Evolutionary conservation across 2,888 invertebrate genomes (phyloP).

Genomic region (Palloptera scutellata): DNA sequence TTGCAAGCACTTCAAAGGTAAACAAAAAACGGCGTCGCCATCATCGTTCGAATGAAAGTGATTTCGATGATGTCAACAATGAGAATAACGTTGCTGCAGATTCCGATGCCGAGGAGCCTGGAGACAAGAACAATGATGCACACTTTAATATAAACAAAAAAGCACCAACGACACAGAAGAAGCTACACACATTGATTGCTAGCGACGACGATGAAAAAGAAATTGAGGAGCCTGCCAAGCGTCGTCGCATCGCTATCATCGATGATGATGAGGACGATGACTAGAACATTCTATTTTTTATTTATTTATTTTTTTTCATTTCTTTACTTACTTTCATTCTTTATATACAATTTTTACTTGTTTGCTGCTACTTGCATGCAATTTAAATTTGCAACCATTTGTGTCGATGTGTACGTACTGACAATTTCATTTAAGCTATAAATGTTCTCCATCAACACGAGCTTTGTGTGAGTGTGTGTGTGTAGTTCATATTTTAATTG

Average conservation of each 20-base stretch:
- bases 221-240: conserved; percentile 51
- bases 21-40: conserved; percentile 41
- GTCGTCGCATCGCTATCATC: conserved; percentile 60
- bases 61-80: conserved; percentile 31
- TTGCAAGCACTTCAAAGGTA: conserved; percentile 21
- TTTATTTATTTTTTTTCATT: not conserved
- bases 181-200: conserved; percentile 24
- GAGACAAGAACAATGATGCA: conserved; percentile 51
- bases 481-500: too few relatives aligned
- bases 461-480: too few relatives aligned
- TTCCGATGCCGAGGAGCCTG: not conserved
- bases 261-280: conserved; percentile 59
- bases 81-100: conserved; percentile 8
- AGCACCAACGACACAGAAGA: conserved; percentile 39
- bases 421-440: too few relatives aligned
- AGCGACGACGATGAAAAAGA: conserved; percentile 23
- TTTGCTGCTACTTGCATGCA: too few relatives aligned
- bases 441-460: too few relatives aligned
- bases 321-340: not conserved
- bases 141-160: conserved; percentile 56
- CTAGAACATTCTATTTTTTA: not conserved
- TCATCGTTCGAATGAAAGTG: conserved; percentile 33
- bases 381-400: too few relatives aligned
- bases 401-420: too few relatives aligned
- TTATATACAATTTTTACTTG: too few relatives aligned